Conservation (phyloP, 2,113 vertebrate genomes). For the Rhea americana region DNA sequence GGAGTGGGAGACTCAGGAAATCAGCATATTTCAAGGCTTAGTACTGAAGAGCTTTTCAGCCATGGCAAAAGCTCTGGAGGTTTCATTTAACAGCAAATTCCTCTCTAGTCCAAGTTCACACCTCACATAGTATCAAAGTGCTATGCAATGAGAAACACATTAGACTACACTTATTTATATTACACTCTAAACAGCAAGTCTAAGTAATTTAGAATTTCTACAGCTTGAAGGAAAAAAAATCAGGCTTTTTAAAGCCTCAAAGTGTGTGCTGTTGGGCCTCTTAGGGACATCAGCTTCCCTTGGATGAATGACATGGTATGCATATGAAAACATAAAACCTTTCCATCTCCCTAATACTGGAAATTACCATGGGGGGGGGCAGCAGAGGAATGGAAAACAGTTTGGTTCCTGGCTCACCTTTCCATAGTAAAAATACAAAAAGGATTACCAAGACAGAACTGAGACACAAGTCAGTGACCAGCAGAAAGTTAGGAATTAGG, state of each 20-base stretch:
- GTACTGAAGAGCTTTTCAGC: constrained; percentile 7
- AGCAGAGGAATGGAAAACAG: background rate
- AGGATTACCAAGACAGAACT: background rate
- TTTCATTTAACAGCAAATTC: constrained; percentile 34
- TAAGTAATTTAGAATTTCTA: constrained; percentile 30
- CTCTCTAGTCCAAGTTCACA: background rate
- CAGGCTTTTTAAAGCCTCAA: background rate
- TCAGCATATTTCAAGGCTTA: background rate
- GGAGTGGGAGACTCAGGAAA: background rate
- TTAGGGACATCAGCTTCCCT: background rate
- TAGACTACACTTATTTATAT: constrained; percentile 6
- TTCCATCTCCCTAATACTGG: accelerated
- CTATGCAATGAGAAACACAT: constrained; percentile 26
- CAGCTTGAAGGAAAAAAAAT: background rate
- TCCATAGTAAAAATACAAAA: background rate
- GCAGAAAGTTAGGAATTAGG: background rate
- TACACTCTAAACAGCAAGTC: background rate
- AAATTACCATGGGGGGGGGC: background rate
- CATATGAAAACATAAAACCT: background rate
- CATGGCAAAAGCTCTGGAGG: background rate
- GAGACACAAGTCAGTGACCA: background rate
- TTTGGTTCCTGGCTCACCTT: background rate
- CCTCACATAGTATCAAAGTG: background rate
- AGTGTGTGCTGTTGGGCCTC: background rate
- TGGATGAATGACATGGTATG: background rate